These are phyloP conservation scores for Panulirus ornatus DNA, from an alignment of 1,140 invertebrate species.

Conservation along the genomic window DNA sequence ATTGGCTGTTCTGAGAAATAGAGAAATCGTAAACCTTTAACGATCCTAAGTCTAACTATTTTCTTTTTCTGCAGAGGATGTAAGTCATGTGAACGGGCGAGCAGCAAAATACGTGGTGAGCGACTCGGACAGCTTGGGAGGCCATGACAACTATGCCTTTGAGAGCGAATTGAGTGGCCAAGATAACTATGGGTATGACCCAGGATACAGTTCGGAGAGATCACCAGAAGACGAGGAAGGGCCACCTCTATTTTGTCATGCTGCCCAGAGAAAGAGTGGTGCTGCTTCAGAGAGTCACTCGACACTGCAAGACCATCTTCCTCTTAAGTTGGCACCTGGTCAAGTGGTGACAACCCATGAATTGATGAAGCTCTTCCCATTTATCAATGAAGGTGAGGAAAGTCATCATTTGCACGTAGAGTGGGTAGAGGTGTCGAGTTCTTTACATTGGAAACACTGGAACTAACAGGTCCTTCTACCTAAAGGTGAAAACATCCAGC, in stretches of 20 bases:
- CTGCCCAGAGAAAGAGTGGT: slow-evolving; percentile 62
- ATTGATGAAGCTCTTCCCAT: slow-evolving; percentile 64
- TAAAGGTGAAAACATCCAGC: too few species aligned
- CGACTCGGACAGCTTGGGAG: slow-evolving; percentile 1
- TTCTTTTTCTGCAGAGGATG: slow-evolving; percentile 32
- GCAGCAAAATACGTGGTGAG: slow-evolving; percentile 54
- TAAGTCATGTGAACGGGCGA: slow-evolving; percentile 22
- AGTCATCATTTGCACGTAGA: too few species aligned
- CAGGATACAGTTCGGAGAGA: slow-evolving; percentile 87
- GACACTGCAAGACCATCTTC: background rate
- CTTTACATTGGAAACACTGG: too few species aligned
- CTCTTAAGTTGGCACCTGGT: slow-evolving; percentile 21
- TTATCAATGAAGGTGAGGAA: slow-evolving; percentile 74
- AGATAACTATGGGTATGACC: slow-evolving; percentile 84
- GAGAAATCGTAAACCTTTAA: too few species aligned
- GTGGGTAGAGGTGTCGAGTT: too few species aligned
- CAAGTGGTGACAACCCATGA: slow-evolving; percentile 47
- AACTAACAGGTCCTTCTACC: too few species aligned
- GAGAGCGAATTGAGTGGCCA: slow-evolving; percentile 44
- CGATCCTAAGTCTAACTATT: too few species aligned
- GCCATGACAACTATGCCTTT: slow-evolving; percentile 61
- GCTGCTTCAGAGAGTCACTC: background rate
- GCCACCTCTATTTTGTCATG: slow-evolving; percentile 82
- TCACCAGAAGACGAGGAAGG: slow-evolving; percentile 87
- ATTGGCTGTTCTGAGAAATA: too few species aligned